Evolutionary conservation across 2,113 vertebrate genomes (phyloP).

Genomic region (Desmodus rotundus): DNA sequence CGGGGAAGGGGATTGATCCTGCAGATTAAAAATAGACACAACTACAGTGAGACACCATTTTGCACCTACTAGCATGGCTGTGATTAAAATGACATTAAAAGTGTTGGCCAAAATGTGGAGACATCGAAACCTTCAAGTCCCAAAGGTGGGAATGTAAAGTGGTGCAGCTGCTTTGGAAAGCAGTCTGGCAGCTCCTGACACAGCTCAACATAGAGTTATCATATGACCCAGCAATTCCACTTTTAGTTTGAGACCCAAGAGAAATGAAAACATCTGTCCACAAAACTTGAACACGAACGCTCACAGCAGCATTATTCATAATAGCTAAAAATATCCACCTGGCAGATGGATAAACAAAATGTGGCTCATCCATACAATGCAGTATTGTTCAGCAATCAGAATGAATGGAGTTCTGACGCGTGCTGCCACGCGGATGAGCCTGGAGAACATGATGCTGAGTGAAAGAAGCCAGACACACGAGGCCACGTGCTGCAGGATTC

Average conservation of each 20-base stretch:
- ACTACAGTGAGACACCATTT: background rate
- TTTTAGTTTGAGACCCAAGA: background rate
- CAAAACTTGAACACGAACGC: background rate
- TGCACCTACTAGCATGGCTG: background rate
- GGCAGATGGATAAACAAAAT: background rate
- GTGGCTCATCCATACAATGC: background rate
- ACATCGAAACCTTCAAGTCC: background rate
- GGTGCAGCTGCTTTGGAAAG: background rate
- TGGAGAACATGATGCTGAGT: background rate
- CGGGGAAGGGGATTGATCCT: fast-evolving
- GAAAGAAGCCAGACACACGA: background rate
- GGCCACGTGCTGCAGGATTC: background rate
- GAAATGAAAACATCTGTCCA: background rate
- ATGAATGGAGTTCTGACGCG: background rate
- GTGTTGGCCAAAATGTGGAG: background rate
- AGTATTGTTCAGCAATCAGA: background rate
- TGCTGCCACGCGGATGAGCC: background rate
- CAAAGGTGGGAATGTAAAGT: background rate
- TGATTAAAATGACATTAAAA: background rate
- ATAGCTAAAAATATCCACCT: background rate
- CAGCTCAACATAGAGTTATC: no score
- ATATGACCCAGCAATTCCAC: background rate
- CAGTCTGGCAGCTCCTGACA: background rate
- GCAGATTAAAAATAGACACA: background rate
- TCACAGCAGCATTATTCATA: background rate